Conservation (phyloP, 2,888 invertebrate species). For the Spodoptera littoralis region DNA sequence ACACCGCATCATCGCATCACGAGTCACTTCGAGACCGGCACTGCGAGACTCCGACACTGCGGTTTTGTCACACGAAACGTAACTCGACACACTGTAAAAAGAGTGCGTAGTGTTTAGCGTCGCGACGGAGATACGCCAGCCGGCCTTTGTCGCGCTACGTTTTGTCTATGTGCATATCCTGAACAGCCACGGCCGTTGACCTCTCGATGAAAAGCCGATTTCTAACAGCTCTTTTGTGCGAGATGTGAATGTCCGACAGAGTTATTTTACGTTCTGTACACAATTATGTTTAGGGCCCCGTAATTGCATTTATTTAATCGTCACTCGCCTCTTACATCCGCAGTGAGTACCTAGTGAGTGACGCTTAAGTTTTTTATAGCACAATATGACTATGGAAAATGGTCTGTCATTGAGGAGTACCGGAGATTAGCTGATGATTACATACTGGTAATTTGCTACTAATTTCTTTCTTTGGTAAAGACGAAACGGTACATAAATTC, state of each 20-base stretch:
- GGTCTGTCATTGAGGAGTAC: conserved; percentile 13
- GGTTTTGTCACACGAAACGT: conserved; percentile 58
- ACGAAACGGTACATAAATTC: conserved; percentile 3
- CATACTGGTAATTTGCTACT: conserved; percentile 6
- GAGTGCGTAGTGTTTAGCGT: conserved; percentile 57
- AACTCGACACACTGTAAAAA: conserved; percentile 47
- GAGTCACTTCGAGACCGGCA: conserved; percentile 24
- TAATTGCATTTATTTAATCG: conserved; percentile 50
- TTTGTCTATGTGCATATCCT: conserved; percentile 86
- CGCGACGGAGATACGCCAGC: conserved; percentile 61
- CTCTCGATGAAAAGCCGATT: conserved; percentile 79
- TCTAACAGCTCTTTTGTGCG: conserved; percentile 70
- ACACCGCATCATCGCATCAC: conserved; percentile 49
- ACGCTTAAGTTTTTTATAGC: conserved; percentile 14
- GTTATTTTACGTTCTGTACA: conserved; percentile 53
- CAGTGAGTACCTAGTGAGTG: conserved; percentile 15
- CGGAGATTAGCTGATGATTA: conserved; percentile 15
- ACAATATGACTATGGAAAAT: conserved; percentile 12
- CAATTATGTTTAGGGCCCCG: conserved; percentile 54
- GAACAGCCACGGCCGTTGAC: conserved; percentile 77
- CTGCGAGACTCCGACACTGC: conserved; percentile 39
- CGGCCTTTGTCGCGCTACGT: conserved; percentile 72
- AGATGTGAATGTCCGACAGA: conserved; percentile 70
- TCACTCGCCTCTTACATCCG: conserved; percentile 21
- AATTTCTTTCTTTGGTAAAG: conserved; percentile 6